A percentile compares a stretch with the other conserved stretches of the same genome.
Conservation (phyloP, 2,113 vertebrate genomes). For the Eudyptes chrysolophus region DNA sequence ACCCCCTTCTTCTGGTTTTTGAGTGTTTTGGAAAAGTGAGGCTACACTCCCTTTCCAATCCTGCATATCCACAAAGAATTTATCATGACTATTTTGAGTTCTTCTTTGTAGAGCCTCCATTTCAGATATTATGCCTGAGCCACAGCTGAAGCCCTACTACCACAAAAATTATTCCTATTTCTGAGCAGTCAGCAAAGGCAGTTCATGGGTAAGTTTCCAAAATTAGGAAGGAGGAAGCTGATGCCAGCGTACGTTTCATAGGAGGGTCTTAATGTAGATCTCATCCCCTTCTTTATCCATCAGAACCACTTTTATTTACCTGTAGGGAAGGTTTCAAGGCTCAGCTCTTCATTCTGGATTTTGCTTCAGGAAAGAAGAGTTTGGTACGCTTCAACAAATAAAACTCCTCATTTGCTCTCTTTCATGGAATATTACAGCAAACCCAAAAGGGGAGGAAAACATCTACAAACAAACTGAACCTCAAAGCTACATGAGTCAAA, state of each 20-base stretch:
- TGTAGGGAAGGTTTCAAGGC: neutral
- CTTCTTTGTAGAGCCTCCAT: neutral
- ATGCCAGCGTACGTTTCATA: accelerated
- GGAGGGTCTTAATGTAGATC: neutral
- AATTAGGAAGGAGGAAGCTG: neutral
- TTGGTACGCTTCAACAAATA: neutral
- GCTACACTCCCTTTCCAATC: neutral
- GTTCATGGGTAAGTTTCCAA: neutral
- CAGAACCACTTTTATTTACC: neutral
- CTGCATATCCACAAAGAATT: neutral
- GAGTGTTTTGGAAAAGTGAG: neutral
- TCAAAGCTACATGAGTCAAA: neutral
- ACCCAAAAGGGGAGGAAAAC: neutral
- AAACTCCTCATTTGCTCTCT: neutral
- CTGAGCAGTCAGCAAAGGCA: neutral
- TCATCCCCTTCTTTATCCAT: neutral
- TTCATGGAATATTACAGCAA: neutral
- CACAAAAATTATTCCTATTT: neutral
- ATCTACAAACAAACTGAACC: neutral
- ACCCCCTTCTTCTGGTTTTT: neutral
- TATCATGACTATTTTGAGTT: neutral
- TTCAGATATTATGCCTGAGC: neutral
- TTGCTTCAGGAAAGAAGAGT: neutral
- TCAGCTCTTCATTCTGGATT: neutral
- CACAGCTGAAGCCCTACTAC: neutral